Evolutionary conservation across 2,113 vertebrate species (phyloP).

Genomic region (Actinemys pallida): DNA sequence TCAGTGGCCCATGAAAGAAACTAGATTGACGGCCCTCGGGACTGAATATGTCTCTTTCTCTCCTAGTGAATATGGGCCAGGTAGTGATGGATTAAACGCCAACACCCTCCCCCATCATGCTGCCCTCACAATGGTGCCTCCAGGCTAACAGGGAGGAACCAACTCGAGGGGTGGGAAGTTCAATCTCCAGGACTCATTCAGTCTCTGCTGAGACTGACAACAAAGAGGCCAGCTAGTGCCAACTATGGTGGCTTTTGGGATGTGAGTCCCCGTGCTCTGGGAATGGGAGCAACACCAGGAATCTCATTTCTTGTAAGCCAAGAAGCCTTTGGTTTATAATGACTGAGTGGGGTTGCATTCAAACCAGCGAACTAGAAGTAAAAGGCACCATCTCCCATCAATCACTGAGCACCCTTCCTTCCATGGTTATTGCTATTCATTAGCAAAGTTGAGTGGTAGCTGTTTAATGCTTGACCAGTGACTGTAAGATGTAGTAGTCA

Average conservation of each 20-base stretch:
- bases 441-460: neutral
- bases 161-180: neutral
- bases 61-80: neutral
- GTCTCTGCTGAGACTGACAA: neutral
- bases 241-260: neutral
- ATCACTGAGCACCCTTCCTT: neutral
- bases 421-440: neutral
- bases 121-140: accelerated
- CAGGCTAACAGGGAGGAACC: neutral
- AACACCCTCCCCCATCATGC: neutral
- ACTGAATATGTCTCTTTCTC: neutral
- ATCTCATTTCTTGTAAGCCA: neutral
- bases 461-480: neutral
- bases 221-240: too few species aligned
- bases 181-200: neutral
- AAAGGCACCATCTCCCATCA: neutral
- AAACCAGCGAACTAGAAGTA: too few species aligned
- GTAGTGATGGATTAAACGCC: neutral
- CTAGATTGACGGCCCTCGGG: neutral
- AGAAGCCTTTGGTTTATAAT: too few species aligned
- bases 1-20: neutral
- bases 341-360: too few species aligned
- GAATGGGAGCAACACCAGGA: neutral
- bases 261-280: neutral
- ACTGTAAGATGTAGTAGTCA: neutral